Conservation (phyloP, 2,888 invertebrate genomes). For the Campoplex capitator region DNA sequence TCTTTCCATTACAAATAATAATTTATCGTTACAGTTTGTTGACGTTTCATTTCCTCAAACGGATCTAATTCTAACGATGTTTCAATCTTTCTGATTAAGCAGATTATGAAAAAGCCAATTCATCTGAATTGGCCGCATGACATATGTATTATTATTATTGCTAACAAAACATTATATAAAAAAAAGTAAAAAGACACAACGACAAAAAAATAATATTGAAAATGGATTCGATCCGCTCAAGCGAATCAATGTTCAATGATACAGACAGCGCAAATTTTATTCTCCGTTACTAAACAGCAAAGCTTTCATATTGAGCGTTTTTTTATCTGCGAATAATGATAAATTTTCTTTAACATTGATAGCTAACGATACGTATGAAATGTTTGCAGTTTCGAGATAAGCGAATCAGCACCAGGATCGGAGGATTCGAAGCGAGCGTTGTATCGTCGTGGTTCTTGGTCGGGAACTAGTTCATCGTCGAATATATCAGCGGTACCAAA, state of each 20-base stretch:
- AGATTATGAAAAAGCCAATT: background rate
- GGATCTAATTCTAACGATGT: background rate
- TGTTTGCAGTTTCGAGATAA: constrained; percentile 71
- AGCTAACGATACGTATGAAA: constrained; percentile 1
- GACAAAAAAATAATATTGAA: too few species aligned
- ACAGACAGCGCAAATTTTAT: background rate
- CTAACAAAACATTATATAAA: background rate
- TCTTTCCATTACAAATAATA: background rate
- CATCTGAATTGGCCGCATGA: constrained; percentile 5
- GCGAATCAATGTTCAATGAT: too few species aligned
- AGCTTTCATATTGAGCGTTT: background rate
- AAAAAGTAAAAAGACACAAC: background rate
- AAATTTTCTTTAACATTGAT: background rate
- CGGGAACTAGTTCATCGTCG: constrained; percentile 71
- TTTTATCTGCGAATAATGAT: background rate
- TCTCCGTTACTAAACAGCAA: background rate
- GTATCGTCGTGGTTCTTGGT: constrained; percentile 80
- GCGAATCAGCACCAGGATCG: constrained; percentile 66
- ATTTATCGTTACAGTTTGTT: background rate
- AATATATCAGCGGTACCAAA: constrained; percentile 68
- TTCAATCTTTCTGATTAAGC: background rate
- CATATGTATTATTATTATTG: background rate
- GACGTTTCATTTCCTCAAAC: background rate
- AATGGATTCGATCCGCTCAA: too few species aligned
- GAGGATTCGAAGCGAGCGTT: constrained; percentile 61